Evolutionary conservation across 2,797 vertebrate species (phyloP).

Genomic region (Pipistrellus pipistrellus): DNA sequence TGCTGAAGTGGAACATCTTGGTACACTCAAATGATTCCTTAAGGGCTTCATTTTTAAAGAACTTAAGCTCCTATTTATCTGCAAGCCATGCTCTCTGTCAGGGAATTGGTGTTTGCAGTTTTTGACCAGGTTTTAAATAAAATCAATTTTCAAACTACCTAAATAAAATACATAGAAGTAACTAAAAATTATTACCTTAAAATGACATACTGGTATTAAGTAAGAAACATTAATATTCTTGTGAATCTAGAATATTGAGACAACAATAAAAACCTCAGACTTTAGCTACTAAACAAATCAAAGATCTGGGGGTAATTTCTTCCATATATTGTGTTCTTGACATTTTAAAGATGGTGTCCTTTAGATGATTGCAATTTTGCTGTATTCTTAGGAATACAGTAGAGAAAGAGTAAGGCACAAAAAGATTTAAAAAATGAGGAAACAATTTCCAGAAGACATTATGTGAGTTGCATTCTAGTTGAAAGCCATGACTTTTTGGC

Average conservation of each 20-base stretch:
- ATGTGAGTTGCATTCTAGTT: background rate
- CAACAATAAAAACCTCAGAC: slow-evolving; percentile 5
- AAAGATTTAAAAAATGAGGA: background rate
- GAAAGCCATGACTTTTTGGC: background rate
- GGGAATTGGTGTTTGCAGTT: slow-evolving; percentile 24
- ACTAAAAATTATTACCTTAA: slow-evolving; percentile 31
- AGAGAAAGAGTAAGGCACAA: background rate
- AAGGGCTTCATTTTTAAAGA: slow-evolving; percentile 81
- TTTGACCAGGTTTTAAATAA: slow-evolving; percentile 50
- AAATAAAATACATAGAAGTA: slow-evolving; percentile 20
- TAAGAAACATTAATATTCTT: slow-evolving; percentile 28
- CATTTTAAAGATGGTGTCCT: slow-evolving; percentile 14
- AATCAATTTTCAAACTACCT: slow-evolving; percentile 56
- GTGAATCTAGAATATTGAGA: slow-evolving; percentile 11
- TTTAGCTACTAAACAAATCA: slow-evolving; percentile 29
- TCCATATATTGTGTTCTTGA: background rate
- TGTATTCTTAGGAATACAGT: slow-evolving; percentile 18
- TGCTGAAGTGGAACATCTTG: slow-evolving; percentile 86
- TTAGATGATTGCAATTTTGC: background rate
- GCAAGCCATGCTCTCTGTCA: slow-evolving; percentile 57
- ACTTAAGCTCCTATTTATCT: slow-evolving; percentile 75
- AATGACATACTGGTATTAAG: background rate
- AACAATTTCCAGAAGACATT: slow-evolving; percentile 36
- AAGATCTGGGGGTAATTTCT: background rate
- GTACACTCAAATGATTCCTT: slow-evolving; percentile 82